Evolutionary conservation across 2,113 vertebrate genomes (phyloP), one percentile per base, ranked within the genome.

Genomic region (Ptyas mucosa): DNA sequence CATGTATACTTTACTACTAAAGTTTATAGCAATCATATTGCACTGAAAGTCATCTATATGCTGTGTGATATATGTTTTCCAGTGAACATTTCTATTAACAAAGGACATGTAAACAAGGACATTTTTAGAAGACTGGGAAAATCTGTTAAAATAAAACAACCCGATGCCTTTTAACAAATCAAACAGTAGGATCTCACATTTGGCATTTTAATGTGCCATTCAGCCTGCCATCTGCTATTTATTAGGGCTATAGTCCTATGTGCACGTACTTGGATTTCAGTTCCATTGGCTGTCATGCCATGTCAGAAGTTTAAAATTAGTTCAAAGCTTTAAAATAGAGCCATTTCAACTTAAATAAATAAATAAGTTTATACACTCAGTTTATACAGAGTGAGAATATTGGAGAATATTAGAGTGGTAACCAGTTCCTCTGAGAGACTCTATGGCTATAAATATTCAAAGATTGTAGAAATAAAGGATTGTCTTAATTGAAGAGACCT

Each of bases 161-260:
- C 52, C 52, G 46, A 87, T 89, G 53, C 54, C 85, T 90, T 93
- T 90, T 64, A 90, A 85, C 55, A 90, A 90, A 93, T 43, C 54
- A 90, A 87, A 64, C n/a, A 29, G 23, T 87, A 49, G 89, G 26
- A 87, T 64, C 23, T 43, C 24, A 26, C 81, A 90, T 93, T 90
- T 90, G 75, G 55, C 46, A 87, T 34, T 89, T 64, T 64, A 64
- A 86, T 90, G 55, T 58, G 46, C 29, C 39, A 90, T 93, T 93
- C 81, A 90, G n/a, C 81, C n/a, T 87, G 75, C 85, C 92, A 90
- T 93, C 55, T 93, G 88, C 55, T 93, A 39, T 90, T 87, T 87
- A 93, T 90, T 90, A 90, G 58, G 26, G 39, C 18, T 81, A 29
- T 52, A n/a, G 34, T 89, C 51, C 26, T 89, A 85, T 15, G 52